A percentile compares a stretch with the other conserved stretches of the same genome.
These are phyloP conservation scores for Gymnogyps californianus DNA, from an alignment of 2,113 vertebrate genomes.

Conservation along the genomic window DNA sequence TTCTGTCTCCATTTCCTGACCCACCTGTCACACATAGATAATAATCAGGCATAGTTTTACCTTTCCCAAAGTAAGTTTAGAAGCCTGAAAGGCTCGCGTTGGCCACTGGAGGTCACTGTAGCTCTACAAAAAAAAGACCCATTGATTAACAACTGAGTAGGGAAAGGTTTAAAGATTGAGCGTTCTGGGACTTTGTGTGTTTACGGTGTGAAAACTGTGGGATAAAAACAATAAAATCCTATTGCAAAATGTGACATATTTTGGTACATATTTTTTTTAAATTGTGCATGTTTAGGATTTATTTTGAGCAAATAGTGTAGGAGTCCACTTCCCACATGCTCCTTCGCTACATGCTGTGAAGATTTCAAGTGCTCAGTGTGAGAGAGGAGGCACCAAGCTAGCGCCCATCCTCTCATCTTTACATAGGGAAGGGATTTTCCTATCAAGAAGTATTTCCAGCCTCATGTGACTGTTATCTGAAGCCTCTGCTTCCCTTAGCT, in stretches of 20 bases:
- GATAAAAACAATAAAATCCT: constrained; percentile 20
- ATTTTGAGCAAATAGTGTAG: constrained; percentile 48
- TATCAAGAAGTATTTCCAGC: background rate
- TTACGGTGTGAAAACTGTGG: constrained; percentile 32
- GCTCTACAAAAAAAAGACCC: background rate
- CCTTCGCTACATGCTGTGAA: background rate
- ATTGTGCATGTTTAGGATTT: background rate
- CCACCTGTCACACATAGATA: background rate
- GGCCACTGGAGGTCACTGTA: constrained; percentile 62
- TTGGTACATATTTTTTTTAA: background rate
- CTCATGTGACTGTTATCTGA: background rate
- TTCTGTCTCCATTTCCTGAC: constrained; percentile 13
- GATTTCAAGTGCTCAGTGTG: background rate
- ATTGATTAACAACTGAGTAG: background rate
- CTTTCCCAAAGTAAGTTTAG: background rate
- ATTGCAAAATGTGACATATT: background rate
- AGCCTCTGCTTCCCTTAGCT: background rate
- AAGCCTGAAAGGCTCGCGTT: background rate
- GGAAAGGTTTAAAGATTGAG: background rate
- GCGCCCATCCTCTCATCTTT: background rate
- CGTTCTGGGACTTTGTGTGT: constrained; percentile 20
- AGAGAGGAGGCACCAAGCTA: background rate
- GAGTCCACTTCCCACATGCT: background rate
- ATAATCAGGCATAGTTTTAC: background rate
- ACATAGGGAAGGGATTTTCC: background rate